Percentiles rank a stretch among this genome's conserved stretches.
Conservation (phyloP, 2,797 vertebrate genomes). For the Amblyraja radiata region DNA sequence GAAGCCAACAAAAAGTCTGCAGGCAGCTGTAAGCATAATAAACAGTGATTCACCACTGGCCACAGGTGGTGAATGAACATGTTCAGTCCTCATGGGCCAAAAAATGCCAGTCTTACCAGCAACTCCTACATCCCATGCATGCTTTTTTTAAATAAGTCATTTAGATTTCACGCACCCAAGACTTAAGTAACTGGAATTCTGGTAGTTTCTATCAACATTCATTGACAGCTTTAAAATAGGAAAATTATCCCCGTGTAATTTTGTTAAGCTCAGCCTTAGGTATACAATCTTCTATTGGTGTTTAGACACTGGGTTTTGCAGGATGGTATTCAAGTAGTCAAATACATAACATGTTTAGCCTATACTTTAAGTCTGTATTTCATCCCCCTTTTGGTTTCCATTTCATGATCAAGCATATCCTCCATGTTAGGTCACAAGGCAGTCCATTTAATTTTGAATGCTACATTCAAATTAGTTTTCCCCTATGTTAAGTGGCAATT, state of each 20-base stretch:
- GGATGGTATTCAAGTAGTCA: not conserved
- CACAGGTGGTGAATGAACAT: not conserved
- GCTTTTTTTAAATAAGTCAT: no score
- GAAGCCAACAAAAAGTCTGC: not conserved
- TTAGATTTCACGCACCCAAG: not conserved
- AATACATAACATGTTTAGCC: not conserved
- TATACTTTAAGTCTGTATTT: not conserved
- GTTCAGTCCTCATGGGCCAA: no score
- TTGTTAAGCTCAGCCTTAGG: not conserved
- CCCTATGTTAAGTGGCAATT: not conserved
- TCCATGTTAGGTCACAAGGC: not conserved
- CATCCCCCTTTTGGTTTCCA: not conserved
- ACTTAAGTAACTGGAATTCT: not conserved
- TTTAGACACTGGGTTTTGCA: not conserved
- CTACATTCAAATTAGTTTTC: not conserved
- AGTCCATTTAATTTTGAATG: not conserved
- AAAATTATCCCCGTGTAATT: not conserved
- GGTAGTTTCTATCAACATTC: not conserved
- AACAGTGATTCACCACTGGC: not conserved
- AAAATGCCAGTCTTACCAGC: no score
- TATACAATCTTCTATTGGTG: not conserved
- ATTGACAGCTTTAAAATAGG: not conserved
- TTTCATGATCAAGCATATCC: not conserved
- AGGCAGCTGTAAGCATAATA: not conserved
- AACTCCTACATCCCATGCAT: no score